These are phyloP conservation scores for Nibea coibor DNA, from an alignment of 2,113 vertebrate species.

Conservation along the genomic window DNA sequence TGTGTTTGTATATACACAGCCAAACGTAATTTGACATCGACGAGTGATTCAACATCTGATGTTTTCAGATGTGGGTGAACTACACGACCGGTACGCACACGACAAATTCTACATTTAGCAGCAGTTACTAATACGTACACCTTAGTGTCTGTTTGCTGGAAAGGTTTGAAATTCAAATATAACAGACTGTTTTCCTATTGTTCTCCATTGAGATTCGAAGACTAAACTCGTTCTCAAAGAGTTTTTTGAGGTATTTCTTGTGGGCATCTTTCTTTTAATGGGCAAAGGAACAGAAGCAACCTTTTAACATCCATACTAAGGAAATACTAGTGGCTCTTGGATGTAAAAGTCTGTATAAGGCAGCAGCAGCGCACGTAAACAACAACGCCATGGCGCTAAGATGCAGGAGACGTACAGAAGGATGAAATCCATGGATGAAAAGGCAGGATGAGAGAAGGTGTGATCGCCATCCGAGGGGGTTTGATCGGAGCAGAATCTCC, in stretches of 20 bases:
- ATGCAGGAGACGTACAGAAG: constrained; percentile 19
- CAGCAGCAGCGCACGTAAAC: constrained; percentile 80
- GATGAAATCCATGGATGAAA: not conserved
- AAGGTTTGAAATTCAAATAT: constrained; percentile 5
- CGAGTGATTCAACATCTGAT: constrained; percentile 42
- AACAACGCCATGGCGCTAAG: constrained; percentile 53
- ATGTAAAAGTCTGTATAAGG: constrained; percentile 62
- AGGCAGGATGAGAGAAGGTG: constrained; percentile 3
- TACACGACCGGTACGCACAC: constrained; percentile 45
- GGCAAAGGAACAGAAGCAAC: constrained; percentile 35
- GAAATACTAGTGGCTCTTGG: constrained; percentile 66
- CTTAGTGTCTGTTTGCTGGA: constrained; percentile 31
- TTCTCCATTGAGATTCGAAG: constrained; percentile 49
- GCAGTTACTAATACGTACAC: constrained; percentile 60
- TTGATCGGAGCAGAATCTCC: not conserved
- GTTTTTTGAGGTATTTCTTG: constrained; percentile 78
- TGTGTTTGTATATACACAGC: constrained; percentile 47
- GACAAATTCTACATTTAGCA: constrained; percentile 69
- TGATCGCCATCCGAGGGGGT: constrained; percentile 38
- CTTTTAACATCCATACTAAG: constrained; percentile 41
- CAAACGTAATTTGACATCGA: constrained; percentile 32
- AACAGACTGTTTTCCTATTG: constrained; percentile 34
- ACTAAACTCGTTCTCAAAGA: constrained; percentile 8
- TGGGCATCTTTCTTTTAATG: constrained; percentile 35
- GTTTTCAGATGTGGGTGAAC: constrained; percentile 34